Conservation (phyloP, 2,888 invertebrate species). For the Myopa tessellatipennis region DNA sequence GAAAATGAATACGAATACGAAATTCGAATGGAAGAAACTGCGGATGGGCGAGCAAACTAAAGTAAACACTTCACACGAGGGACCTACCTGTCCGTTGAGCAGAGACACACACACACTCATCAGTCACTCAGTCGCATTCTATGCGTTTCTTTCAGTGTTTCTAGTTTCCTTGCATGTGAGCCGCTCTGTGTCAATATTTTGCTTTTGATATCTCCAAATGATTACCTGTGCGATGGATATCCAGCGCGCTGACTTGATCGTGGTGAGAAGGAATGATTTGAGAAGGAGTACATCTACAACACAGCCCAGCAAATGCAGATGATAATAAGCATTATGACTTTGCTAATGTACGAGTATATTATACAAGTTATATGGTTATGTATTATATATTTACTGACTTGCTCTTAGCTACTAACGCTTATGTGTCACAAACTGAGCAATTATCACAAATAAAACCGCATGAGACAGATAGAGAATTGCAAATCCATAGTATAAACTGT, state of each 20-base stretch:
- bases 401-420: no score
- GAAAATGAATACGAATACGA: neutral
- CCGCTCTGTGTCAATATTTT: slow-evolving; percentile 60
- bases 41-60: neutral
- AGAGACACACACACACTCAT: neutral
- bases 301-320: neutral
- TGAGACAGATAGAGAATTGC: no score
- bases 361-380: no score
- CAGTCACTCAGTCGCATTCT: neutral
- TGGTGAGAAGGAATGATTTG: slow-evolving; percentile 35
- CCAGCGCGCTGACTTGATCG: slow-evolving; percentile 43
- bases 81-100: neutral
- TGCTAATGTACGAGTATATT: no score
- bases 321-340: neutral
- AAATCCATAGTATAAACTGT: no score
- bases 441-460: no score
- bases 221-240: slow-evolving; percentile 42
- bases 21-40: slow-evolving; percentile 22
- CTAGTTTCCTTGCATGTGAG: slow-evolving; percentile 22
- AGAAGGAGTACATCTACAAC: slow-evolving; percentile 51
- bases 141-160: neutral
- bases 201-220: slow-evolving; percentile 47
- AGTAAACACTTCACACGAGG: slow-evolving; percentile 12
- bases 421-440: no score
- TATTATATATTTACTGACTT: no score